phyloP scores from a whole-genome alignment of 2,888 invertebrate genomes.

The Neuroscelio doddi region DNA sequence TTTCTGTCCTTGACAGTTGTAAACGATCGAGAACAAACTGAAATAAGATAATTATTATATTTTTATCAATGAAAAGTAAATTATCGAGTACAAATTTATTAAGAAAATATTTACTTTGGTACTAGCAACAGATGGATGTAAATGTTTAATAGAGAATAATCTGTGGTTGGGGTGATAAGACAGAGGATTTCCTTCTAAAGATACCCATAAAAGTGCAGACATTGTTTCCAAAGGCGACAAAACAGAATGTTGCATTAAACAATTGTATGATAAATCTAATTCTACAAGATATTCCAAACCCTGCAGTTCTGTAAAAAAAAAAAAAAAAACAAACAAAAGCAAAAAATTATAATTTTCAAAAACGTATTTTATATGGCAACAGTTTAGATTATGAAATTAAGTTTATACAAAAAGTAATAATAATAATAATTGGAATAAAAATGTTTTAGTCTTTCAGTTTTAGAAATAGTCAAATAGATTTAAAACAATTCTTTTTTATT shows the following conservation, averaged over 20 bases:
- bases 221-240: conserved; percentile 75
- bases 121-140: conserved; percentile 75
- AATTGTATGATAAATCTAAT: conserved; percentile 79
- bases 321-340: not conserved
- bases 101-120: conserved; percentile 67
- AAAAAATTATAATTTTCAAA: not conserved
- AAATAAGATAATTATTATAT: conserved; percentile 16
- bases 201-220: conserved; percentile 74
- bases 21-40: conserved; percentile 76
- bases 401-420: too few species aligned
- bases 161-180: conserved; percentile 78
- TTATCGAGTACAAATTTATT: too few species aligned
- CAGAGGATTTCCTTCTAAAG: conserved; percentile 78
- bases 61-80: not conserved
- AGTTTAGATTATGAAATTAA: too few species aligned
- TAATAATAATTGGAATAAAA: too few species aligned
- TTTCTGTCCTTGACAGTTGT: conserved; percentile 74
- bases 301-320: conserved; percentile 69
- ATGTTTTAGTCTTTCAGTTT: too few species aligned
- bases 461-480: too few species aligned
- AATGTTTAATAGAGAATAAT: conserved; percentile 73
- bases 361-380: too few species aligned
- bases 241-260: conserved; percentile 76
- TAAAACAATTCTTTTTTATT: too few species aligned
- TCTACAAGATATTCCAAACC: conserved; percentile 75